Base-by-base conservation (phyloP, 1,140 invertebrate species). In the Drosophila parvula region DNA sequence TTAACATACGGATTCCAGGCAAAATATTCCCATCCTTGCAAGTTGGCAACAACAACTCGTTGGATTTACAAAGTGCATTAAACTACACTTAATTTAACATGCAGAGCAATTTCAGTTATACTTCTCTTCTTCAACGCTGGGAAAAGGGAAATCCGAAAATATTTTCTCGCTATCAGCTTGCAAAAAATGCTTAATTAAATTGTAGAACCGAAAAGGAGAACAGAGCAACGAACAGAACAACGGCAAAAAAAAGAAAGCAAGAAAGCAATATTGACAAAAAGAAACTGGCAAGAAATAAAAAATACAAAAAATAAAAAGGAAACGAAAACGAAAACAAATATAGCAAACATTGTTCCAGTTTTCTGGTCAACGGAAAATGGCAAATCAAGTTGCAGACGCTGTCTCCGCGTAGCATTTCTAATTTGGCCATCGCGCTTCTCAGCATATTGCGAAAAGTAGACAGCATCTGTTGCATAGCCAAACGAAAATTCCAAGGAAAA, bases 181-280 rank as follows among this genome's bases (percentile, higher is more conserved):
- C 58, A 61, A 79, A 75, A 74, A 67, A 71, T 61, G 59, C 78
- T 89, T 89, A 85, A 89, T 89, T 89, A 89, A 89, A 89, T 90
- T 84, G 62, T 47, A 18, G 40, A 50, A 65, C 57, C 60, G 43
- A 82, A 68, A 44, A 10, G 55, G 38, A 73, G 22, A 27, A 34
- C n/a, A 47, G 51, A 34, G 5, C 14, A 50, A 28, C 44, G 22
- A 27, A 34, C n/a, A 47, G 51, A 34, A 3, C 14, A 50, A 28
- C 44, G 44, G 38, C 45, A 16, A 48, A 38, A 41, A 14, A 50
- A 40, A 71, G 51, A 63, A 40, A 22, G 30, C 43, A 28, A 18
- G n/a, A 9, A 27, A 22, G 53, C 30, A 36, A 60, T 48, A 51
- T 64, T 22, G 28, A 9, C 28, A 40, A 40, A 30, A 30, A 30